Evolutionary conservation across 2,113 vertebrate species (phyloP).

Genomic region (Chaenogobius annularis): DNA sequence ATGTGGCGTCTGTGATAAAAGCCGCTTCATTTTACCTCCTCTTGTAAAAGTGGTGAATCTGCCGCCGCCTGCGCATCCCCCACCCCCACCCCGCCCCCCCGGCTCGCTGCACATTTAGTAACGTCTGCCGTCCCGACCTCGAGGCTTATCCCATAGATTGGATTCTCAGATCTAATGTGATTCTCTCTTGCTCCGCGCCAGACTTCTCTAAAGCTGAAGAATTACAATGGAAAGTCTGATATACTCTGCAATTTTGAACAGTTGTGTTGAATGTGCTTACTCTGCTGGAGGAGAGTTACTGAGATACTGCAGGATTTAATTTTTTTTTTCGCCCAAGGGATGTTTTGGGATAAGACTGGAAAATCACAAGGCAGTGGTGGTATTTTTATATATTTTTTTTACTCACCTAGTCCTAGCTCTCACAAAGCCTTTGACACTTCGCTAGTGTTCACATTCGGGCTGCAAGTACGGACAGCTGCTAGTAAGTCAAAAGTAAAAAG

Average conservation of each 20-base stretch:
- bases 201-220: conserved; percentile 2
- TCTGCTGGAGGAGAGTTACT: neutral
- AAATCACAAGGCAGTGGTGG: neutral
- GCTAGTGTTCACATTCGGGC: too few species aligned
- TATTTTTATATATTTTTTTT: neutral
- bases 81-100: too few species aligned
- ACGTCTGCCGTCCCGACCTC: neutral
- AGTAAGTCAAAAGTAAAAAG: too few species aligned
- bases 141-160: conserved; percentile 5
- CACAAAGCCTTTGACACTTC: neutral
- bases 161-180: conserved; percentile 7
- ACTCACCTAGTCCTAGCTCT: neutral
- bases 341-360: neutral
- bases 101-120: neutral
- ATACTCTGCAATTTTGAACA: neutral
- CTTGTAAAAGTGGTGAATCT: conserved; percentile 2
- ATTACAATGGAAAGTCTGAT: neutral
- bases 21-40: neutral
- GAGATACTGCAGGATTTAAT: neutral
- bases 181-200: neutral
- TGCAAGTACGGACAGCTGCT: too few species aligned
- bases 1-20: neutral
- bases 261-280: neutral
- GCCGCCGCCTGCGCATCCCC: neutral
- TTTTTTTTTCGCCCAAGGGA: neutral